phyloP scores from a whole-genome alignment of 2,113 vertebrate genomes.

The Gallinago jamesoni region DNA sequence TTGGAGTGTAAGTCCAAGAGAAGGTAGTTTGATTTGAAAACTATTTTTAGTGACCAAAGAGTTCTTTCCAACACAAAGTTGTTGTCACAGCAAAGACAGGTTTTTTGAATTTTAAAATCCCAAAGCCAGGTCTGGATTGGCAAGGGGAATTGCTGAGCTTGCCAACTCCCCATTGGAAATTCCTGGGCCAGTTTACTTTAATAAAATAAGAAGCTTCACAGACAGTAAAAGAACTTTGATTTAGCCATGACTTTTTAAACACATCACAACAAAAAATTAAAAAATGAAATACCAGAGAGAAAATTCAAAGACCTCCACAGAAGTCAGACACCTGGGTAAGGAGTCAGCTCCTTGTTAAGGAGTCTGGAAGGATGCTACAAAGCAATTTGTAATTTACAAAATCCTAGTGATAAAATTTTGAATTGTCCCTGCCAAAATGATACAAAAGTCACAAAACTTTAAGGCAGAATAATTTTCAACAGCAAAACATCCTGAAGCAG shows the following conservation, averaged over 20 bases:
- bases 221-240: background rate
- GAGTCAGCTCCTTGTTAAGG: background rate
- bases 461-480: background rate
- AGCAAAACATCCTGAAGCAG: background rate
- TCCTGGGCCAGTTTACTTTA: background rate
- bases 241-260: background rate
- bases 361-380: background rate
- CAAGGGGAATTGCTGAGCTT: background rate
- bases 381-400: background rate
- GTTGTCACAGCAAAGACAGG: background rate
- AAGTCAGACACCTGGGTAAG: background rate
- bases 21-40: background rate
- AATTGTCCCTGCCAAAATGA: background rate
- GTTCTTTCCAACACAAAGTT: background rate
- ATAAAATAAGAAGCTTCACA: background rate
- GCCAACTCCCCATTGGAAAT: background rate
- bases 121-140: background rate
- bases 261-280: background rate
- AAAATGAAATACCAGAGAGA: background rate
- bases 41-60: background rate
- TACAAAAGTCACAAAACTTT: background rate
- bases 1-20: background rate
- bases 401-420: background rate
- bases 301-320: background rate
- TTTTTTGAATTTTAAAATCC: background rate